Evolutionary conservation across 2,113 vertebrate genomes (phyloP).

Genomic region (Rhipidura dahli): DNA sequence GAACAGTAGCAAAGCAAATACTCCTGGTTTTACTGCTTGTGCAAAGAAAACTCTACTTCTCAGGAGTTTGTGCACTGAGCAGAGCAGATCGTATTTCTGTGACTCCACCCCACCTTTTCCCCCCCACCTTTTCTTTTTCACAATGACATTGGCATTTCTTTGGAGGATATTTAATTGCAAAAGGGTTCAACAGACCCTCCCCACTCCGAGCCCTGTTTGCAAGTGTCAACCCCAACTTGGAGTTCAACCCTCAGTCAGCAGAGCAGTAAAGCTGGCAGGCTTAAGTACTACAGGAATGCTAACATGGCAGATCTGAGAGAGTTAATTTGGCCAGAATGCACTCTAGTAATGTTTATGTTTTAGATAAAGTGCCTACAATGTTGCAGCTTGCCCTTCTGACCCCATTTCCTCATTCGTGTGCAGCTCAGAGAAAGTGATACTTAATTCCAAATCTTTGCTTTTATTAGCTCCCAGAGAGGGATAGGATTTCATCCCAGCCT

Average conservation of each 20-base stretch:
- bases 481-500: conserved; percentile 72
- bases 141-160: neutral
- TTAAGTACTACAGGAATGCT: conserved; percentile 77
- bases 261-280: conserved; percentile 71
- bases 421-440: conserved; percentile 81
- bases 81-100: neutral
- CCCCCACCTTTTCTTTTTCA: accelerated
- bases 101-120: accelerated
- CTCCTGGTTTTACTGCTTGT: neutral
- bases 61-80: neutral
- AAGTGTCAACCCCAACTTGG: conserved; percentile 53
- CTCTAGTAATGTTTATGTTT: conserved; percentile 85
- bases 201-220: conserved; percentile 4
- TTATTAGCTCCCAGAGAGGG: conserved; percentile 77
- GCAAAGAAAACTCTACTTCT: neutral
- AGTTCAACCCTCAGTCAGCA: conserved; percentile 55
- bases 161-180: conserved; percentile 15
- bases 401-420: conserved; percentile 77
- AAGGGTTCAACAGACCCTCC: neutral
- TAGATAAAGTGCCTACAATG: conserved; percentile 83
- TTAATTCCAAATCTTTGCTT: conserved; percentile 79
- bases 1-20: conserved; percentile 30
- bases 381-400: conserved; percentile 80
- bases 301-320: conserved; percentile 78
- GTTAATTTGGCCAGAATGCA: conserved; percentile 84